Conservation (phyloP, 23 tunicate species). For the Styela clava region DNA sequence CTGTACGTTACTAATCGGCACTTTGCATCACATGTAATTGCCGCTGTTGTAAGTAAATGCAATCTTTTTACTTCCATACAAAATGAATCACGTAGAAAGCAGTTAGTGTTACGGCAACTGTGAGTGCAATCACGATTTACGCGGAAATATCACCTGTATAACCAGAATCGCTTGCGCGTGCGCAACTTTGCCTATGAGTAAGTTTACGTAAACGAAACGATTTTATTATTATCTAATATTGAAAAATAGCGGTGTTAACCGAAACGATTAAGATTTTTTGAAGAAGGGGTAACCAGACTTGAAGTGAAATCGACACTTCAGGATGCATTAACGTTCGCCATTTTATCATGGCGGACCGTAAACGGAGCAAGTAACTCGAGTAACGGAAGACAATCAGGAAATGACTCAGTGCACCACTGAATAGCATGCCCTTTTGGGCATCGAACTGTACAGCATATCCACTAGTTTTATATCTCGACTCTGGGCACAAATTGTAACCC, state of each 20-base stretch:
- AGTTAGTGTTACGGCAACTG: neutral
- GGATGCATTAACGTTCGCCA: neutral
- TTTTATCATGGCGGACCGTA: neutral
- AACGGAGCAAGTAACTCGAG: neutral
- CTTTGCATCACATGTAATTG: too few relatives aligned
- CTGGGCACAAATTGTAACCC: too few relatives aligned
- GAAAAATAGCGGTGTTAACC: too few relatives aligned
- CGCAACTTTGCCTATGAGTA: neutral
- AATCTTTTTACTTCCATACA: too few relatives aligned
- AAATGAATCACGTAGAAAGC: neutral
- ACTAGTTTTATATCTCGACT: neutral
- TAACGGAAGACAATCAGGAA: slow-evolving; percentile 14
- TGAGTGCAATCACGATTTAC: neutral
- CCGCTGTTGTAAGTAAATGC: too few relatives aligned
- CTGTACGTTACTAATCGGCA: too few relatives aligned
- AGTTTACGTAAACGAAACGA: too few relatives aligned
- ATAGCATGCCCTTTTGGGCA: slow-evolving; percentile 27
- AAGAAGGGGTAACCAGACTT: neutral
- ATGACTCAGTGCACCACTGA: slow-evolving; percentile 26
- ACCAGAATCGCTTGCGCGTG: neutral
- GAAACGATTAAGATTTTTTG: neutral
- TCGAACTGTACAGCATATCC: slow-evolving; percentile 3
- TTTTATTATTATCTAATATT: too few relatives aligned
- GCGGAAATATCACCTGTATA: neutral
- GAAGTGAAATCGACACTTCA: neutral